Conservation (phyloP, 37 sponge, comb jelly and placozoan genomes). For the Geodia barretti region DNA sequence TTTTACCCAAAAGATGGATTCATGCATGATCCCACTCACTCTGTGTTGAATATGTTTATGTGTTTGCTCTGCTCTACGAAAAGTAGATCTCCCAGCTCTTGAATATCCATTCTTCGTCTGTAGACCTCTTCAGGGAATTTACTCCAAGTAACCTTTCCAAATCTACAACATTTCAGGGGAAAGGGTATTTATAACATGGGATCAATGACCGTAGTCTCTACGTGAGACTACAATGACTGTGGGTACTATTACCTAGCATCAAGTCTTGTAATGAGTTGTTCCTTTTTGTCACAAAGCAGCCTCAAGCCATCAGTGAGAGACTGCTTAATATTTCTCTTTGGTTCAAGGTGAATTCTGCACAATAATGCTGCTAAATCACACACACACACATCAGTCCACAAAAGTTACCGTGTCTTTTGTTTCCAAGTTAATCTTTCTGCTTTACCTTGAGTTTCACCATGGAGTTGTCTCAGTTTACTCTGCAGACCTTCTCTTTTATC, state of each 20-base stretch:
- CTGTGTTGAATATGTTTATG: background rate
- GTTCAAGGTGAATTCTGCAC: background rate
- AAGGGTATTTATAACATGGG: too few relatives aligned
- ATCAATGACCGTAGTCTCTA: too few relatives aligned
- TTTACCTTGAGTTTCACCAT: background rate
- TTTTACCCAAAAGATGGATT: too few relatives aligned
- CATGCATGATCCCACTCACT: background rate
- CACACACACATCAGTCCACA: background rate
- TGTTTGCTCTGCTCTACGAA: background rate
- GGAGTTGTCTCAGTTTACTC: too few relatives aligned
- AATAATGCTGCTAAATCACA: background rate
- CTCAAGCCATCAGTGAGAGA: background rate
- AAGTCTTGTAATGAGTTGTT: background rate
- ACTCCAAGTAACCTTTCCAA: background rate
- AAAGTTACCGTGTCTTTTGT: background rate
- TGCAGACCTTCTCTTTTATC: background rate
- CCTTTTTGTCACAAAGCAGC: background rate
- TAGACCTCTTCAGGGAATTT: background rate
- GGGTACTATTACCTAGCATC: background rate
- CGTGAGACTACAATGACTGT: too few relatives aligned
- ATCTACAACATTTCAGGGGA: too few relatives aligned
- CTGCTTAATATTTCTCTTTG: background rate
- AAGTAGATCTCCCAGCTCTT: background rate
- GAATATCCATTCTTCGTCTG: background rate
- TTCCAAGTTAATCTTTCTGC: background rate